Conservation (phyloP, 2,797 vertebrate species). For the Coregonus ussuriensis region DNA sequence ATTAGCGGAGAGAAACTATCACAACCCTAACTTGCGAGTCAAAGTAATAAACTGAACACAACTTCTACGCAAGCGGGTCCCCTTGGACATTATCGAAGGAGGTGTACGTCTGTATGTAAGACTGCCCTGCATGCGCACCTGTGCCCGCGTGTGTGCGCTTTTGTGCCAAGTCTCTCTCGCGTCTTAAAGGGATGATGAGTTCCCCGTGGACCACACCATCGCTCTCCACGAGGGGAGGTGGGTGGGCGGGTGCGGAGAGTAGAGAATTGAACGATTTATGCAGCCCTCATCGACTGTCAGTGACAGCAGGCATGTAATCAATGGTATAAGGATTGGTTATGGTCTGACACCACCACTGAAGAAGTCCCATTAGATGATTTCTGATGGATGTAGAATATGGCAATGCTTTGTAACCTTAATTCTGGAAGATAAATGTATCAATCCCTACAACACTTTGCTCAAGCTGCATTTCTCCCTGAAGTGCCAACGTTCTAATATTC, state of each 20-base stretch:
- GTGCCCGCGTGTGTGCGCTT: slow-evolving; percentile 54
- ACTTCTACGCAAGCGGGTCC: slow-evolving; percentile 17
- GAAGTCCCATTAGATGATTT: not conserved
- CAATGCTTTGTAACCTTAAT: too few species aligned
- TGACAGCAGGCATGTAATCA: not conserved
- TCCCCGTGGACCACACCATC: slow-evolving; percentile 65
- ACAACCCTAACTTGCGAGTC: slow-evolving; percentile 37
- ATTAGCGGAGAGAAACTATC: slow-evolving; percentile 26
- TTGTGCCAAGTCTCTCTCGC: slow-evolving; percentile 69
- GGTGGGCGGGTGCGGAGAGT: slow-evolving; percentile 32
- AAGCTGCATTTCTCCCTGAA: not conserved
- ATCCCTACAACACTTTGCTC: not conserved
- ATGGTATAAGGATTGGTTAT: too few species aligned
- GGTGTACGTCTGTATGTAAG: slow-evolving; percentile 48
- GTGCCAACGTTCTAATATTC: too few species aligned
- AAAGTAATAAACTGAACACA: slow-evolving; percentile 34
- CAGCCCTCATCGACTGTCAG: not conserved
- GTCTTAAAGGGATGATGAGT: slow-evolving; percentile 72
- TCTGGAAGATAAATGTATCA: too few species aligned
- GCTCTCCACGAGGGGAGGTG: slow-evolving; percentile 50
- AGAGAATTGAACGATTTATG: not conserved
- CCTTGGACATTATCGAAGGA: slow-evolving; percentile 8
- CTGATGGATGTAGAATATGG: not conserved
- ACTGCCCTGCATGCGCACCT: slow-evolving; percentile 42
- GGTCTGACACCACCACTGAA: not conserved